Percentiles rank a stretch among this genome's conserved stretches.
phyloP scores from a whole-genome alignment of 2,888 invertebrate genomes.

The Morpho helenor region DNA sequence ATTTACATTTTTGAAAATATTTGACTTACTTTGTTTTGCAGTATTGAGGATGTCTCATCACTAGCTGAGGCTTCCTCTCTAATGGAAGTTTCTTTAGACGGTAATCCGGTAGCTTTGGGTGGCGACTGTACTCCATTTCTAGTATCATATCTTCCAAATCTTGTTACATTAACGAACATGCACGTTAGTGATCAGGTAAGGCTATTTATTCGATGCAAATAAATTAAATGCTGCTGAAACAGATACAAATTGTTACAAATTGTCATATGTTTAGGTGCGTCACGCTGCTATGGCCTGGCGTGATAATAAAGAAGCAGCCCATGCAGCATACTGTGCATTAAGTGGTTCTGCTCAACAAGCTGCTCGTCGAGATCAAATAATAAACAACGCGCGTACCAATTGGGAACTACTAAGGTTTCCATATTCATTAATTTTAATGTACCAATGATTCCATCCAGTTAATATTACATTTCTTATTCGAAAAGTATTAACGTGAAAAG shows the following conservation, averaged over 20 bases:
- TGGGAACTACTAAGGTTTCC: slow-evolving; percentile 85
- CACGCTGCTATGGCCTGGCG: slow-evolving; percentile 90
- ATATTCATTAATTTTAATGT: not conserved
- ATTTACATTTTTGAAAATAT: not conserved
- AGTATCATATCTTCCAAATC: slow-evolving; percentile 87
- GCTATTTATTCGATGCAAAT: not conserved
- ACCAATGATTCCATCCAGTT: too few relatives aligned
- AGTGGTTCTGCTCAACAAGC: slow-evolving; percentile 75
- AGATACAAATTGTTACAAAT: not conserved
- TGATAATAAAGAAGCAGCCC: slow-evolving; percentile 86
- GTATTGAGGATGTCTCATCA: slow-evolving; percentile 92
- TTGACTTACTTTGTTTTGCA: slow-evolving; percentile 37
- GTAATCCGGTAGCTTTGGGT: slow-evolving; percentile 89
- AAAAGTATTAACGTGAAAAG: too few relatives aligned
- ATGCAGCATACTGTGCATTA: slow-evolving; percentile 82
- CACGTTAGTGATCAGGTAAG: slow-evolving; percentile 85
- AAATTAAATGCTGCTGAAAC: not conserved
- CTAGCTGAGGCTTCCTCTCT: slow-evolving; percentile 88
- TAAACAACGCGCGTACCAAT: slow-evolving; percentile 91
- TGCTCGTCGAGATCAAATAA: slow-evolving; percentile 88
- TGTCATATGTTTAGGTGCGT: slow-evolving; percentile 70
- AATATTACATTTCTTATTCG: too few relatives aligned
- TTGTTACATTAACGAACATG: slow-evolving; percentile 87
- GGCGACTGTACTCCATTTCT: slow-evolving; percentile 90
- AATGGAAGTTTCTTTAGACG: slow-evolving; percentile 91